Conservation (phyloP, 1,140 invertebrate species). For the Drosophila mayri region DNA sequence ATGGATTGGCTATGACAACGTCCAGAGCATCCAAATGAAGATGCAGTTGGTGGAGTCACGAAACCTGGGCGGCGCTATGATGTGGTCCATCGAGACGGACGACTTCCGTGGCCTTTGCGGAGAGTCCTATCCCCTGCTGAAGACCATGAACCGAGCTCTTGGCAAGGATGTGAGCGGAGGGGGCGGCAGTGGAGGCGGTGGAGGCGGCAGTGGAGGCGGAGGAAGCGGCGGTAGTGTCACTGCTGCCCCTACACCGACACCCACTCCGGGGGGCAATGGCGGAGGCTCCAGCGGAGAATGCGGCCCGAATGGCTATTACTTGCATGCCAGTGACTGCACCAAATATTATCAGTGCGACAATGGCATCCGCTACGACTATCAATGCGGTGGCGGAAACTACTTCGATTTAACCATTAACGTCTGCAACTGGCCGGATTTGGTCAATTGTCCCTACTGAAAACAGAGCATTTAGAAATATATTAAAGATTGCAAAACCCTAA, state of each 20-base stretch:
- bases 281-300: constrained; percentile 35
- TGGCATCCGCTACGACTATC: constrained; percentile 53
- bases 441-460: constrained; percentile 48
- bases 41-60: constrained; percentile 79
- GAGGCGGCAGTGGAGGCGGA: too few relatives aligned
- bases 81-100: constrained; percentile 93
- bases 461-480: constrained; percentile 4
- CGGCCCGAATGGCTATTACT: constrained; percentile 24
- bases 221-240: constrained; percentile 32
- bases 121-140: constrained; percentile 85
- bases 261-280: constrained; percentile 25
- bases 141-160: constrained; percentile 61
- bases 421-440: constrained; percentile 25
- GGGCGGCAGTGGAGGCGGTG: constrained; percentile 7
- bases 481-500: background rate
- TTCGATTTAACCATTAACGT: background rate
- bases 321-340: constrained; percentile 32
- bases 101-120: constrained; percentile 90
- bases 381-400: constrained; percentile 19
- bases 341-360: constrained; percentile 34
- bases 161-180: constrained; percentile 33
- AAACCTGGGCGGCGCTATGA: constrained; percentile 90
- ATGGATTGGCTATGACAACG: constrained; percentile 85
- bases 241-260: constrained; percentile 2
- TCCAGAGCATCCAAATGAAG: constrained; percentile 80